Evolutionary conservation across 2,888 invertebrate genomes (phyloP), one percentile per base, ranked within the genome.

Genomic region (Odontomyia ornata): DNA sequence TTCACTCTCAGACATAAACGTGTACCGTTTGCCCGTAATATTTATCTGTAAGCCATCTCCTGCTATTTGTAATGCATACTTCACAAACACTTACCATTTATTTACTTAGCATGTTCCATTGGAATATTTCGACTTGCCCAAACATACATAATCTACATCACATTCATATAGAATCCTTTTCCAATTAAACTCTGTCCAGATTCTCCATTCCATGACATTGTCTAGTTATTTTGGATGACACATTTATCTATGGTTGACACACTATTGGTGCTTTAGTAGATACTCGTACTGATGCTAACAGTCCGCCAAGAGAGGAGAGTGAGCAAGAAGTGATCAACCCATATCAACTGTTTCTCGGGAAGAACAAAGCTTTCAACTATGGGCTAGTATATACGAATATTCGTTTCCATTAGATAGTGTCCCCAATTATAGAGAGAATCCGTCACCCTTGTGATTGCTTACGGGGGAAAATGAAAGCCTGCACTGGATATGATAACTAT

Each of bases 181-280:
- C 52, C 52, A 52, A 52, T 52, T 52, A 52, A 52, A 52, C 18
- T 52, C 18, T 52, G 52, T 18, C 15, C 52, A 18, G 52, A 52
- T 52, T 52, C 9, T n/a, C 52, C 2, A 52, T 52, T 15, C 52
- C 13, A n/a, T 52, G 52, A 52, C 52, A 18, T 52, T 52, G 7
- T 9, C 52, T 52, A 52, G 52, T 52, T 52, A 52, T 52, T 52
- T 52, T 52, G 52, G 52, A 15, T 52, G 52, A 52, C 52, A 52
- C 52, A 18, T 52, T 52, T 52, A 52, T 52, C 52, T 52, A 4
- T 52, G 18, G 52, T 52, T 18, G 52, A n/a, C 52, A 52, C 52
- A 9, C 36, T 36, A 52, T 52, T 52, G 52, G 13, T 43, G 13
- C 13, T 43, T 13, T 13, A 43, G n/a, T 52, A 52, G 18, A 52